Percentiles rank a stretch among this genome's conserved stretches.
phyloP scores from a whole-genome alignment of 2,113 vertebrate genomes.

The Pangasianodon gigas region DNA sequence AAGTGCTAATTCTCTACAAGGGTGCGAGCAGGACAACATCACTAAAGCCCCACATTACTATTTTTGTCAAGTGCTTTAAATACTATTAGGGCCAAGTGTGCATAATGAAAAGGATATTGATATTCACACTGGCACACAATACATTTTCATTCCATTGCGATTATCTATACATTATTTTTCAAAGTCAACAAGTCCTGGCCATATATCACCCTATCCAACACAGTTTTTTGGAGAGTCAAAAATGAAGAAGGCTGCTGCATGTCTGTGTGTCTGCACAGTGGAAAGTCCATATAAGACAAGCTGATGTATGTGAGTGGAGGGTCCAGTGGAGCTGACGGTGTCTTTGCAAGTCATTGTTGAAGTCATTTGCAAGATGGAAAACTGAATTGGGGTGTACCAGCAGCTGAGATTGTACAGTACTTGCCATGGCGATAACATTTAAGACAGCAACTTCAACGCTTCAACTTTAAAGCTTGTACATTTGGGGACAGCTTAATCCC shows the following conservation, averaged over 20 bases:
- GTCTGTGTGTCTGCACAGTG: not conserved
- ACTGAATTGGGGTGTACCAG: not conserved
- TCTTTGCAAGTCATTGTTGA: not conserved
- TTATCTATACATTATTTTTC: no score
- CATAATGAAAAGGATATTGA: no score
- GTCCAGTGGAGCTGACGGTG: not conserved
- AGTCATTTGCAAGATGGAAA: not conserved
- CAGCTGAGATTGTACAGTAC: not conserved
- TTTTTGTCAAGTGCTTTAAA: no score
- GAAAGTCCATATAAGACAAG: not conserved
- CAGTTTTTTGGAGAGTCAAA: no score
- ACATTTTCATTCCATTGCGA: no score
- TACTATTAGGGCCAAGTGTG: no score
- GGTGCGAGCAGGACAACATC: no score
- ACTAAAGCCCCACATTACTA: no score
- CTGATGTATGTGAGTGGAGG: not conserved
- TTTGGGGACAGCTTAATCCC: not conserved
- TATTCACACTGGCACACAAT: no score
- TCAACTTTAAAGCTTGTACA: slow-evolving; percentile 4
- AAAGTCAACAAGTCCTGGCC: no score
- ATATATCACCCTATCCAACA: not conserved
- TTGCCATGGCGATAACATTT: not conserved
- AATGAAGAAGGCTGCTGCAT: not conserved
- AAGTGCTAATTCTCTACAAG: no score
- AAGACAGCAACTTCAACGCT: not conserved